Evolutionary conservation across 1,140 invertebrate species (phyloP), one percentile per base, ranked within the genome.

Genomic region (Epicauta chinensis): DNA sequence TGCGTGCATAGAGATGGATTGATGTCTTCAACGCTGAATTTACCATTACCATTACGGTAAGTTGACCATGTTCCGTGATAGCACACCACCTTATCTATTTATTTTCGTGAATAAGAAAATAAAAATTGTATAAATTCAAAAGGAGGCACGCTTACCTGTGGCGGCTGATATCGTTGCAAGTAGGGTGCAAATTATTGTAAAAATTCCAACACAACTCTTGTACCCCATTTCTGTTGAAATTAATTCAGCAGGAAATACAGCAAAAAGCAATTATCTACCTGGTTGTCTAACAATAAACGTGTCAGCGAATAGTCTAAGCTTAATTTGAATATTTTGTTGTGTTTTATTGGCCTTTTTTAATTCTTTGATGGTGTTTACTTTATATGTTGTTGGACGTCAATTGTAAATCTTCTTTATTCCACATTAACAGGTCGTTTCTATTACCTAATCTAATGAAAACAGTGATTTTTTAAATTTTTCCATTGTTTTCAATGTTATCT

Each of bases 1-100:
- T 90, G 86, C 0, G 86, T 86, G 63, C 86, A 90, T 0, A 88
- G 68, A 14, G 70, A 65, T 0, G 84, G 74, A 64, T 89, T 80
- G 9, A 92, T 81, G 41, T 84, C 53, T 30, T 77, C 74, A 0
- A 87, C 77, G 7, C 76, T 74, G 58, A 82, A 86, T 68, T 80
- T 78, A 10, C 86, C 85, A 40, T 73, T 67, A 9, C 75, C 79
- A 1, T 68, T 72, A 32, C 87, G 75, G 61, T 87, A 88, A 1
- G 78, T 77, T 0, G 86, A 78, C 86, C 86, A 89, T 13, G 79
- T 84, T 5, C 83, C 84, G 55, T 81, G 81, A 65, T 89, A 89
- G 59, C 86, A 89, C 0, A 84, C 67, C 7, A 86, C 54, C 51
- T 52, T 58, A 34, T 61, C 62, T 64, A 29, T 5, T 23, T 3